Conservation (phyloP, 2,113 vertebrate genomes). For the Equus przewalskii region DNA sequence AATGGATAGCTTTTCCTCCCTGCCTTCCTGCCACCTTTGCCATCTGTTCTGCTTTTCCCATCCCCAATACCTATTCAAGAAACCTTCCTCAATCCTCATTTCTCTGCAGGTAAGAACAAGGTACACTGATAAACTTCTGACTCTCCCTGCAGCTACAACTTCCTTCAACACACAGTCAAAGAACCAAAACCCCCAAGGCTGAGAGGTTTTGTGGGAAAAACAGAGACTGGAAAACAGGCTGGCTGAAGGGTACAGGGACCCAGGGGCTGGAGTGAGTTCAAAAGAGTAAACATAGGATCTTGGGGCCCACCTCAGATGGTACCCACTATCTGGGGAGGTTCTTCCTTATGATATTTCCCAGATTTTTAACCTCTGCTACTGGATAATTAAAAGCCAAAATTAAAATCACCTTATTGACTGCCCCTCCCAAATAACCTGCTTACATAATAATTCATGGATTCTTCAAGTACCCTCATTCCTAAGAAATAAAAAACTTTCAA, state of each 20-base stretch:
- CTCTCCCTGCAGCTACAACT: neutral
- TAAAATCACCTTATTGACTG: neutral
- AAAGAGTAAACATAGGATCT: neutral
- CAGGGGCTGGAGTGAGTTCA: neutral
- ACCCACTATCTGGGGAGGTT: neutral
- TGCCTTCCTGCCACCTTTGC: neutral
- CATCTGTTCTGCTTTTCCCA: neutral
- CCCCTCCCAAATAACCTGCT: neutral
- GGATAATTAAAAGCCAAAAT: slow-evolving; percentile 16
- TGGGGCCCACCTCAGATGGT: neutral
- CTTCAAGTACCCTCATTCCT: neutral
- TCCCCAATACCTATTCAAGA: neutral
- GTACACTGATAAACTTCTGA: neutral
- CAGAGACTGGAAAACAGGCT: neutral
- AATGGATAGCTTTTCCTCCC: neutral
- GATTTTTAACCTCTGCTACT: neutral
- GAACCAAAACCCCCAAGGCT: neutral
- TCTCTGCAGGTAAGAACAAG: neutral
- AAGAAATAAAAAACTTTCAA: neutral
- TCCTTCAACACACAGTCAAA: neutral
- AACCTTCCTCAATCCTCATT: neutral
- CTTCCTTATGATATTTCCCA: neutral
- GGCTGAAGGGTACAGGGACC: neutral
- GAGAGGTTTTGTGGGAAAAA: neutral
- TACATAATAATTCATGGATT: neutral